Percentiles rank a stretch among this genome's conserved stretches.
phyloP scores from a whole-genome alignment of 2,797 vertebrate species.

The Helarctos malayanus region DNA sequence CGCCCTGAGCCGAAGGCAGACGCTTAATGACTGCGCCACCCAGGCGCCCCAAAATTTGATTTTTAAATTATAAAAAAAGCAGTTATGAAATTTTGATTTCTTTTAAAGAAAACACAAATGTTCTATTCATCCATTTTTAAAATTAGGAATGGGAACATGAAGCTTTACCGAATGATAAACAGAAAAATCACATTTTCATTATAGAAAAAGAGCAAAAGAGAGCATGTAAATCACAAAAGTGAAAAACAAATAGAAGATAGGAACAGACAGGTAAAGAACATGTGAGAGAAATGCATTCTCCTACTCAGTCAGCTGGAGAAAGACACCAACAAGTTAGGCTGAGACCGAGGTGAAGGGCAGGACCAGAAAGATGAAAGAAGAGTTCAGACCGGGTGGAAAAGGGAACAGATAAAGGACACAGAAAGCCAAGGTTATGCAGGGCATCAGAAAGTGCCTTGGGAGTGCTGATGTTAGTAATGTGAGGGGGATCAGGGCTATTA shows the following conservation, averaged over 20 bases:
- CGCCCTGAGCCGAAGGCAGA: no score
- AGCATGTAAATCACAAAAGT: slow-evolving; percentile 12
- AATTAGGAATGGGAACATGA: slow-evolving; percentile 39
- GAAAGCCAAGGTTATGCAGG: neutral
- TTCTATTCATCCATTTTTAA: slow-evolving; percentile 10
- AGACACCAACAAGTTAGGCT: neutral
- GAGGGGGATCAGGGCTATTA: neutral
- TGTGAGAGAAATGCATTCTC: neutral
- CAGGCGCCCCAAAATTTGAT: neutral
- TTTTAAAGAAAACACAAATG: slow-evolving; percentile 52
- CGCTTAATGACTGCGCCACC: no score
- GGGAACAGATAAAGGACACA: neutral
- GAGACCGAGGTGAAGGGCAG: neutral
- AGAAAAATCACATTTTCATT: neutral
- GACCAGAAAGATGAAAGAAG: neutral
- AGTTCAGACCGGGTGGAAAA: neutral
- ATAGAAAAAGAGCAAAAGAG: neutral
- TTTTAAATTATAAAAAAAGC: neutral
- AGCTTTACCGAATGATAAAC: slow-evolving; percentile 7
- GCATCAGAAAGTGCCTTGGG: neutral
- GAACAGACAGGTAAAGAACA: neutral
- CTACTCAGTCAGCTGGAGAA: neutral
- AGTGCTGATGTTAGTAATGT: neutral
- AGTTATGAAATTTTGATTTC: slow-evolving; percentile 26
- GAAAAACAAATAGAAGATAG: neutral